Evolutionary conservation across 2,888 invertebrate genomes (phyloP), one percentile per base, ranked within the genome.

Genomic region (Cloeon dipterum): DNA sequence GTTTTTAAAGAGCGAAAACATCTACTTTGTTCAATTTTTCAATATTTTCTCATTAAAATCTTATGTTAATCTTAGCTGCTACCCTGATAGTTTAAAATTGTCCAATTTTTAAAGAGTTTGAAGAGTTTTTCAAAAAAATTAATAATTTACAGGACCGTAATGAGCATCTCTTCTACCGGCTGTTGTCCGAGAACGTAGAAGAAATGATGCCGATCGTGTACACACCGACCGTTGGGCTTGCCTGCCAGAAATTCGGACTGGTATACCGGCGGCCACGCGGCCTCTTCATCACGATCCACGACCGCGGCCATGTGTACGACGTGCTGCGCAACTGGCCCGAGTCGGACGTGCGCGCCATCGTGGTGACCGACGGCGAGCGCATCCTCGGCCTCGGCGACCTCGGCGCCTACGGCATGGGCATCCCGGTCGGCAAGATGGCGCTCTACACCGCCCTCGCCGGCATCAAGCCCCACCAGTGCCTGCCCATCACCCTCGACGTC

Each of bases 361-460:
- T 85, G 36, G 89, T 96, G 36, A 98, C 96, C 1, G 96, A 96
- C 50, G 96, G 96, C 21, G 94, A 98, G 55, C 69, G 96, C 37
- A 96, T 98, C 53, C 65, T 98, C 45, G 96, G 96, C 45, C 66
- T 96, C 26, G 96, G 96, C 4, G 96, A 96, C 56, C 67, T 96
- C 35, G 96, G 96, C 1, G 88, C 89, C 2, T 83, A 83, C 50
- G 96, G 96, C 18, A 91, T 91, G 91, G 96, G 96, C 40, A 96
- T 98, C 48, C 94, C 96, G 1, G 89, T 96, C 8, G 96, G 96
- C 17, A 96, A 96, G 57, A 64, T 98, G 42, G 75, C 94, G 1
- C 65, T 96, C 26, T 96, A 96, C 57, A 94, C 94, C 1, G 94
- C 93, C 1, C 61, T 96, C 44, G 94, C 91, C 17, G 94, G 91